These are phyloP conservation scores for Lasioglossum zephyrum DNA, from an alignment of 2,888 invertebrate genomes.

Conservation along the genomic window DNA sequence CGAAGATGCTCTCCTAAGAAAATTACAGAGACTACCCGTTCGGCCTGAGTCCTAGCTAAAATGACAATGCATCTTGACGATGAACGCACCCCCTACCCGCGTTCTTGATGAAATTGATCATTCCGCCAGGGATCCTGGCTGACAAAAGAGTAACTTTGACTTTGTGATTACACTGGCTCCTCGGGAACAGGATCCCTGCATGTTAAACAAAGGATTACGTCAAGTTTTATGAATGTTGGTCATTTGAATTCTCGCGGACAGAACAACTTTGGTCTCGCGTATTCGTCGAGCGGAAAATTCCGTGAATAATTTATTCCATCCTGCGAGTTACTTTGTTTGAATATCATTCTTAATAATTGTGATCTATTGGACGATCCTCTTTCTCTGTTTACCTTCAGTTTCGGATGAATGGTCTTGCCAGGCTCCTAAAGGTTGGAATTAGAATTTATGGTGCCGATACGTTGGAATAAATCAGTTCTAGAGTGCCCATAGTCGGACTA, in stretches of 20 bases:
- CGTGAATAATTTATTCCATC: not conserved
- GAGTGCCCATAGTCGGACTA: not conserved
- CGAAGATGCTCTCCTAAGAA: not conserved
- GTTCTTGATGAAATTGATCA: not conserved
- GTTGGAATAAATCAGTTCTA: not conserved
- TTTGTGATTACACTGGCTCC: not conserved
- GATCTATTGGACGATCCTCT: not conserved
- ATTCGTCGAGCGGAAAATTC: not conserved
- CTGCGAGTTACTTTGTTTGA: not conserved
- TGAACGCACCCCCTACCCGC: not conserved
- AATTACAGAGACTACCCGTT: not conserved
- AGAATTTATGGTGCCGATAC: not conserved
- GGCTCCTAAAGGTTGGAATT: not conserved
- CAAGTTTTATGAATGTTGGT: not conserved
- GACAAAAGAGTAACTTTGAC: not conserved
- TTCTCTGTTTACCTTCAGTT: not conserved
- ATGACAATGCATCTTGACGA: not conserved
- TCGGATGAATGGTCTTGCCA: not conserved
- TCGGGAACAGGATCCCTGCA: not conserved
- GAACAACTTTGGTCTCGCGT: not conserved
- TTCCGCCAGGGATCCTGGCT: not conserved
- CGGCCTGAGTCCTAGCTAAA: not conserved
- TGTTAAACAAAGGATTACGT: slow-evolving; percentile 13
- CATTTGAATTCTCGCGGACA: not conserved
- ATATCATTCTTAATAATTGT: not conserved